Base-by-base conservation (phyloP, 2,797 vertebrate genomes). In the Girardinus metallicus region DNA sequence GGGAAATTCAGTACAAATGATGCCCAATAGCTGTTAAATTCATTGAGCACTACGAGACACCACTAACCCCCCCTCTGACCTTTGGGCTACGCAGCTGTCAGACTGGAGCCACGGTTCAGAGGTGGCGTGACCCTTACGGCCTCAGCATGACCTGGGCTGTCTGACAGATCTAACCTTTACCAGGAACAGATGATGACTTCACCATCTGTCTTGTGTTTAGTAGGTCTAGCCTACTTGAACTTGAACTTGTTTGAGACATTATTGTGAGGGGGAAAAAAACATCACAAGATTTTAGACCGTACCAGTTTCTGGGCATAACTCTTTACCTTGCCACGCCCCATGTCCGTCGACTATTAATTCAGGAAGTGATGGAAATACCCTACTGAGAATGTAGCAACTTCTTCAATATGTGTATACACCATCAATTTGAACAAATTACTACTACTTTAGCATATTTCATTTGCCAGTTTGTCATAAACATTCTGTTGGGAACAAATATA, bases 41-140 rank as follows among this genome's bases (percentile, higher is more conserved):
- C 82, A 87, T 89, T 84, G 80, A 87, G 55, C 39, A 13, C 81
- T 84, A 76, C 87, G 86, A 90, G 91, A 89, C 84, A 26, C 71
- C 74, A 83, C 81, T 77, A 77, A 83, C 89, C 87, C 68, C 74
- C 29, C 77, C 1, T 2, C 60, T 77, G 86, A 90, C 89, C 87
- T 92, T 92, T 93, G 93, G 90, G 92, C 89, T 0, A 34, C 89
- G 85, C 94, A 95, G 93, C 92, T 95, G 94, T 91, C 91, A 86
- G 85, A 87, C 90, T 93, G 88, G 83, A 87, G 91, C 79, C 83
- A 64, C 29, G 79, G 93, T 91, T 94, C 85, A 87, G 84, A 87
- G 91, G 85, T 91, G 82, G 84, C 79, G 71, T 91, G 93, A 93
- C 92, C 90, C 75, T 0, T 16, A 71, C 79, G 87, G 87, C 93